Evolutionary conservation across 2,113 vertebrate species (phyloP).

Genomic region (Indicator indicator): DNA sequence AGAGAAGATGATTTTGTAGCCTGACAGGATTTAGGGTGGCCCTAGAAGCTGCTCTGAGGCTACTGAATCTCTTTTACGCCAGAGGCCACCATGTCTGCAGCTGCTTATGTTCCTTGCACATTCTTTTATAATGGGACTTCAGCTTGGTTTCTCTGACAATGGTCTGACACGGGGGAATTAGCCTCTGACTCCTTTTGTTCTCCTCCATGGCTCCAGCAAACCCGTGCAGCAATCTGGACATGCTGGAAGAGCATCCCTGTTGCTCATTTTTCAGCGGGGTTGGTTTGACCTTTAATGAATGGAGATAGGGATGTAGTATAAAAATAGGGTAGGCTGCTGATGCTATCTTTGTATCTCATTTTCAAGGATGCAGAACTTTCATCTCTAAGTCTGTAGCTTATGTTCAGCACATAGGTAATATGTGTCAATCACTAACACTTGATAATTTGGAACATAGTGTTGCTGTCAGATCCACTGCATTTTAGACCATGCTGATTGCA

Average conservation of each 20-base stretch:
- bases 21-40: neutral
- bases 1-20: neutral
- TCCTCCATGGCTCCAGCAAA: neutral
- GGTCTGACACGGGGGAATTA: neutral
- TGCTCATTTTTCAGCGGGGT: neutral
- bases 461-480: neutral
- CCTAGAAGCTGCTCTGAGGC: neutral
- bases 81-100: neutral
- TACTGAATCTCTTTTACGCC: neutral
- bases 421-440: neutral
- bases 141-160: neutral
- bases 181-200: neutral
- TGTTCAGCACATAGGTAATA: neutral
- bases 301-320: neutral
- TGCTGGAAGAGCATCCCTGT: neutral
- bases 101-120: neutral
- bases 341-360: neutral
- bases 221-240: neutral
- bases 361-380: neutral
- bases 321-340: neutral
- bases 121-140: neutral
- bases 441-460: neutral
- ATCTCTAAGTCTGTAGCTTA: neutral
- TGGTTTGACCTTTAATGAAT: neutral
- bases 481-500: constrained; percentile 4